Conservation (phyloP, 1,140 invertebrate species). For the Latrodectus geometricus region DNA sequence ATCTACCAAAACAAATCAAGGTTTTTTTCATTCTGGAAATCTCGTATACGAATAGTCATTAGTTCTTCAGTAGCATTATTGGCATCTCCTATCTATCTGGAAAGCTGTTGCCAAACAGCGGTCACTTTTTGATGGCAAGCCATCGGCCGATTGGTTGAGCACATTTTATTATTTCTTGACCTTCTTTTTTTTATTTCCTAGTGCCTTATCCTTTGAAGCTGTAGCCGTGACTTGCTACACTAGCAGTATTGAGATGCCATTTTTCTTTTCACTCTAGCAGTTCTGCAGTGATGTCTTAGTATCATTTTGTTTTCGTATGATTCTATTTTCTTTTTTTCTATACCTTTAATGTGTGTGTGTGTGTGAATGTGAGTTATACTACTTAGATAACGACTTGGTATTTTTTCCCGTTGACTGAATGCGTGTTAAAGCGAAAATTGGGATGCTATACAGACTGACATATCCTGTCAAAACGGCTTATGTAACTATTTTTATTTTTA, state of each 20-base stretch:
- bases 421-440: background rate
- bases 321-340: background rate
- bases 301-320: background rate
- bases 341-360: background rate
- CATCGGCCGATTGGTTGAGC: background rate
- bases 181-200: background rate
- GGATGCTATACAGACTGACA: background rate
- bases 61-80: background rate
- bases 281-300: background rate
- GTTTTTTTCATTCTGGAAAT: background rate
- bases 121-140: background rate
- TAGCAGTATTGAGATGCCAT: background rate
- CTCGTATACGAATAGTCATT: background rate
- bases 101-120: background rate
- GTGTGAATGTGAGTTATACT: background rate
- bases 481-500: background rate
- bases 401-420: background rate
- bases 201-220: background rate
- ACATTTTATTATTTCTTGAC: background rate
- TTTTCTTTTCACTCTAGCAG: background rate
- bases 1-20: background rate
- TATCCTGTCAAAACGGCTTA: background rate
- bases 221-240: background rate
- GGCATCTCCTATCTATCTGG: background rate
- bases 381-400: background rate